Percentiles rank a stretch among this genome's conserved stretches.
phyloP scores from a whole-genome alignment of 2,888 invertebrate genomes.

The Trissonchulus sp. region DNA sequence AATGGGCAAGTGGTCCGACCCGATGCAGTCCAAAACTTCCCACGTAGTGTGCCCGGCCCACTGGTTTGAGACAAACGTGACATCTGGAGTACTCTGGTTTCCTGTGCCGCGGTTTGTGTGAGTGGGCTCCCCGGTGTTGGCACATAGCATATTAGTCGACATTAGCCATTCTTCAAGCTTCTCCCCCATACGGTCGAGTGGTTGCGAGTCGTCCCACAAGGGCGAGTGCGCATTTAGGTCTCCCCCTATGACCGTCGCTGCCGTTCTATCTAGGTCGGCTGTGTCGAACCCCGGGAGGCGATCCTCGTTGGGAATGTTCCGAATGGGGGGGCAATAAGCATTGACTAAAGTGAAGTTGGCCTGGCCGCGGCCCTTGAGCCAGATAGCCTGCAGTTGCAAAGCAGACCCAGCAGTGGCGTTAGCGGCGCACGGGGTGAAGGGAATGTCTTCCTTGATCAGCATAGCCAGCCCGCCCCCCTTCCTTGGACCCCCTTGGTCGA shows the following conservation, averaged over 20 bases:
- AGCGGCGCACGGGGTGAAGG: too few relatives aligned
- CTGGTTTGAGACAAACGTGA: too few relatives aligned
- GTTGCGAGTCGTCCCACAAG: neutral
- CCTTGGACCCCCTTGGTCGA: too few relatives aligned
- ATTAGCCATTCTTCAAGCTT: neutral
- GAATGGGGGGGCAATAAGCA: neutral
- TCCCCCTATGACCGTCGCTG: neutral
- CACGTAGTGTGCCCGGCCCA: too few relatives aligned
- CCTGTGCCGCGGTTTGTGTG: neutral
- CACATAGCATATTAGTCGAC: neutral
- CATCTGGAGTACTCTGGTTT: too few relatives aligned
- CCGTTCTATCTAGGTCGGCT: neutral
- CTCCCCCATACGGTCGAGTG: neutral
- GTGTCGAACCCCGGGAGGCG: neutral
- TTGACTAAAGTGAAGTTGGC: too few relatives aligned
- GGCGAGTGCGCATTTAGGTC: constrained; percentile 7
- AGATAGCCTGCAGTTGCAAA: too few relatives aligned
- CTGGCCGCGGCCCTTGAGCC: too few relatives aligned
- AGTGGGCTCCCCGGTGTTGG: neutral
- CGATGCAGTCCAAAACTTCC: too few relatives aligned
- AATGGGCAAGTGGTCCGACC: neutral
- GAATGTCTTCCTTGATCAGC: too few relatives aligned
- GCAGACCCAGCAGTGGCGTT: too few relatives aligned
- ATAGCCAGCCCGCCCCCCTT: too few relatives aligned
- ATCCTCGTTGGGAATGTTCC: constrained; percentile 10